Evolutionary conservation across 2,888 invertebrate species (phyloP).

Genomic region (Meteorus colon): DNA sequence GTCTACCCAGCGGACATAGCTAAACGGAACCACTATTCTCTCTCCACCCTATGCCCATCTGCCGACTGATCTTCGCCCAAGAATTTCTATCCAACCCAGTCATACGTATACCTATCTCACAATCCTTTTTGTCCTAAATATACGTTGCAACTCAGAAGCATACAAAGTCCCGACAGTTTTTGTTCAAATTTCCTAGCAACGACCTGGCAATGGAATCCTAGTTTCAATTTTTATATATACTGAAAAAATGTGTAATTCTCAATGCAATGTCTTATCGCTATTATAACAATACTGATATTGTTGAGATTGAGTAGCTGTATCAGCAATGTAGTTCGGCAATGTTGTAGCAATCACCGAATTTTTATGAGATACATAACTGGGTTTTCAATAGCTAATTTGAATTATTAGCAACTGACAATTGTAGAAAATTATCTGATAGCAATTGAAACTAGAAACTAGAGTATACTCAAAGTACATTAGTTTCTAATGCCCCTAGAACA

Average conservation of each 20-base stretch:
- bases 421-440: no score
- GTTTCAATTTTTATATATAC: not conserved
- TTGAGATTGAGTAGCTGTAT: no score
- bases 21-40: conserved; percentile 2
- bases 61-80: not conserved
- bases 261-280: no score
- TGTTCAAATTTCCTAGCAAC: conserved; percentile 3
- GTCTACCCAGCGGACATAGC: conserved; percentile 18
- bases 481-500: not conserved
- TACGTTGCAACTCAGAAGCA: conserved; percentile 1
- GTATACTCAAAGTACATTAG: not conserved
- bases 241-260: not conserved
- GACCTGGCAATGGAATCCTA: not conserved
- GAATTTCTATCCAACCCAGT: not conserved
- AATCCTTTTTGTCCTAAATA: conserved; percentile 10
- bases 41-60: conserved; percentile 6
- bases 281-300: no score
- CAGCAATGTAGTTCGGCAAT: no score
- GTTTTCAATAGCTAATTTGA: no score
- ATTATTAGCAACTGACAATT: no score
- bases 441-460: no score
- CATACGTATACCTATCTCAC: not conserved
- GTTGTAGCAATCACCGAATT: no score
- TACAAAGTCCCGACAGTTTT: not conserved
- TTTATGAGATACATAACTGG: no score